Evolutionary conservation across 2,888 invertebrate genomes (phyloP).

Genomic region (Pterobdella sp.): DNA sequence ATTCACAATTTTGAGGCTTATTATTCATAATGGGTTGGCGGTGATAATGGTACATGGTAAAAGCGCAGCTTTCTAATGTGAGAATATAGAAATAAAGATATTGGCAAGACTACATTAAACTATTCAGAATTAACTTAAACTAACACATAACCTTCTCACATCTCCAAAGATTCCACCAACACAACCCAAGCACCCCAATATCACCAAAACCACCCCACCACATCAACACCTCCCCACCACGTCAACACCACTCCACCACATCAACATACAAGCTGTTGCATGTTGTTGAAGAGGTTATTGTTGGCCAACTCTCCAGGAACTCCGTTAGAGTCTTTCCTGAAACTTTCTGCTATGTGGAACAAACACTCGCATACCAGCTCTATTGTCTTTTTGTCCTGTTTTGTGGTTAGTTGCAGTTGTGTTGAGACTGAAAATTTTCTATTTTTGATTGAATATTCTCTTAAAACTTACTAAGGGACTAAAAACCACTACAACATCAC

Average conservation of each 20-base stretch:
- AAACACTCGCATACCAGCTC: conserved; percentile 96
- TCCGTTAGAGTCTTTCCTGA: conserved; percentile 79
- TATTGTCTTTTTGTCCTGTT: conserved; percentile 90
- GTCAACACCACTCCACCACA: neutral
- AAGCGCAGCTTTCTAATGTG: too few species aligned
- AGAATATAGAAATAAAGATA: too few species aligned
- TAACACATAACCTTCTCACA: too few species aligned
- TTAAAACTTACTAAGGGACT: neutral
- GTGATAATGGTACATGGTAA: too few species aligned
- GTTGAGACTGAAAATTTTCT: neutral
- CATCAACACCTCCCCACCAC: neutral
- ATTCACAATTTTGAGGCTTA: too few species aligned
- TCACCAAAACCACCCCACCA: neutral
- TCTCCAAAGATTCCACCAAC: too few species aligned
- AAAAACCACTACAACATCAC: neutral
- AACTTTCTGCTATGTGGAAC: conserved; percentile 88
- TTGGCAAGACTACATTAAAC: too few species aligned
- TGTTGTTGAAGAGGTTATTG: conserved; percentile 74
- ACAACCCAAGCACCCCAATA: too few species aligned
- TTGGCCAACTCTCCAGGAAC: conserved; percentile 84
- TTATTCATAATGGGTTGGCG: too few species aligned
- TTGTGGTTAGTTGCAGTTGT: conserved; percentile 1
- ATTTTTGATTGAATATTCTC: neutral
- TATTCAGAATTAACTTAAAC: too few species aligned
- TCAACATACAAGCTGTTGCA: conserved; percentile 70